Percentiles rank a stretch among this genome's conserved stretches.
These are phyloP conservation scores for Indri indri DNA, from an alignment of 2,113 vertebrate species.

Conservation along the genomic window DNA sequence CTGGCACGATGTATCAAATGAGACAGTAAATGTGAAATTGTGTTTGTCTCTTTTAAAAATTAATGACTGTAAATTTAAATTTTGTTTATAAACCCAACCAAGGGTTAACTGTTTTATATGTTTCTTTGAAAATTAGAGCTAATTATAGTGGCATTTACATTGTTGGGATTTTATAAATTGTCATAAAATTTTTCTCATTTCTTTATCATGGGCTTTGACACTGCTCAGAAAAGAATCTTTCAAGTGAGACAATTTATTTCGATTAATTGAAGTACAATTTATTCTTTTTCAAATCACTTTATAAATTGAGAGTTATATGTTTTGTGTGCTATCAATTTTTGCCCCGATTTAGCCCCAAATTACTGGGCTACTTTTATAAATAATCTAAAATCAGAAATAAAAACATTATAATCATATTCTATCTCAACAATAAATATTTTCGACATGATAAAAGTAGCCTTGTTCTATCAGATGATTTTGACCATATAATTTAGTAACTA, in stretches of 20 bases:
- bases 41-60: neutral
- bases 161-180: neutral
- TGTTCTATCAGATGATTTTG: neutral
- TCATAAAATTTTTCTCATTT: neutral
- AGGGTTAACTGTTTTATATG: neutral
- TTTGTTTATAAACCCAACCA: neutral
- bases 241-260: neutral
- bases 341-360: neutral
- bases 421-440: neutral
- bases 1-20: neutral
- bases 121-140: neutral
- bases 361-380: neutral
- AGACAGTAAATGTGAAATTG: neutral
- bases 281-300: neutral
- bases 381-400: neutral
- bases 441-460: neutral
- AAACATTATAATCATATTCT: neutral
- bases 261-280: neutral
- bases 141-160: neutral
- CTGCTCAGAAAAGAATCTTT: neutral
- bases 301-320: neutral
- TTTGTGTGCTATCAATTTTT: neutral
- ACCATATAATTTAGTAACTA: neutral
- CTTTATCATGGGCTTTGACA: neutral
- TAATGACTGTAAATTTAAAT: neutral